Percentiles rank a stretch among this genome's conserved stretches.
These are phyloP conservation scores for Gymnoscopelus braueri DNA, from an alignment of 2,797 vertebrate genomes.

Conservation along the genomic window DNA sequence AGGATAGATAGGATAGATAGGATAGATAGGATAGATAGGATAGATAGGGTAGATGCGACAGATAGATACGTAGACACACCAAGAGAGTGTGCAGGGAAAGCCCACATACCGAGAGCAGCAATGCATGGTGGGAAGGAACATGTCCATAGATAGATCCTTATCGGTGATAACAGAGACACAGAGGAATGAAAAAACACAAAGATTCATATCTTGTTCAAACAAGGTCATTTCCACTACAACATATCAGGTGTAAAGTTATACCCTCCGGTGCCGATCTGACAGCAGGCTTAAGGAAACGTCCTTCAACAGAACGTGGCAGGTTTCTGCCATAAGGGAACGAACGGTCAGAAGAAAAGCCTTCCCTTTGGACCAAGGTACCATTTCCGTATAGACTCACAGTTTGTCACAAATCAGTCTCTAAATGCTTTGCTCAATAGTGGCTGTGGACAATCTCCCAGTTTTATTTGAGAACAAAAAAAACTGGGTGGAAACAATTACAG, in stretches of 20 bases:
- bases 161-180: slow-evolving; percentile 58
- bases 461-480: too few species aligned
- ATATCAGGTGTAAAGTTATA: slow-evolving; percentile 58
- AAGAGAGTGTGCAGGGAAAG: slow-evolving; percentile 60
- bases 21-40: too few species aligned
- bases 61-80: background rate
- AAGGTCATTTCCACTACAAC: slow-evolving; percentile 52
- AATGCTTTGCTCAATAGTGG: too few species aligned
- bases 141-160: slow-evolving; percentile 64
- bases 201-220: slow-evolving; percentile 52
- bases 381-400: slow-evolving; percentile 18
- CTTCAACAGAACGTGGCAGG: slow-evolving; percentile 41
- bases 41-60: too few species aligned
- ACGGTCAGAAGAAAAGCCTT: slow-evolving; percentile 36
- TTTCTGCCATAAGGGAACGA: slow-evolving; percentile 42
- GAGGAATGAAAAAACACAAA: slow-evolving; percentile 43
- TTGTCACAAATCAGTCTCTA: too few species aligned
- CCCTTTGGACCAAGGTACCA: slow-evolving; percentile 31
- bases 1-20: too few species aligned
- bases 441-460: too few species aligned
- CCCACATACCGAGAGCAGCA: slow-evolving; percentile 73
- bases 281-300: slow-evolving; percentile 35
- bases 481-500: too few species aligned
- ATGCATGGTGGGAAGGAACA: slow-evolving; percentile 56
- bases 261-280: slow-evolving; percentile 57